phyloP scores from a whole-genome alignment of 2,113 vertebrate genomes.

The Talpa occidentalis region DNA sequence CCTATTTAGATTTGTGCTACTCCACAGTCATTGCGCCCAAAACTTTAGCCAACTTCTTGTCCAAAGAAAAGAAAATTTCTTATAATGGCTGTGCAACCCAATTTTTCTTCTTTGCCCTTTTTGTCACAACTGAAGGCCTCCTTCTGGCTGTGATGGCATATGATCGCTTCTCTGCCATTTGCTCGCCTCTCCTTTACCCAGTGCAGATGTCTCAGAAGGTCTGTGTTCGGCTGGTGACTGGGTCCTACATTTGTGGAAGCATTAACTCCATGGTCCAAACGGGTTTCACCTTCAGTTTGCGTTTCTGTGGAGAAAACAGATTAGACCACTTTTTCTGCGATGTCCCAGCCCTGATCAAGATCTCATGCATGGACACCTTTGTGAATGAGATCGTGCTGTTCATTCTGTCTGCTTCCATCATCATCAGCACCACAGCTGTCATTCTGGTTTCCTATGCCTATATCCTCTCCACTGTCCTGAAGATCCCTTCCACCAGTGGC shows the following conservation, averaged over 20 bases:
- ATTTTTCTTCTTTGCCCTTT: conserved; percentile 85
- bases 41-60: conserved; percentile 74
- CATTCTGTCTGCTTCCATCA: conserved; percentile 75
- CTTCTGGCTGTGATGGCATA: conserved; percentile 83
- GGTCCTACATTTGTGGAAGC: conserved; percentile 80
- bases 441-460: conserved; percentile 82
- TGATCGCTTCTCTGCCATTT: conserved; percentile 77
- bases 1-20: conserved; percentile 82
- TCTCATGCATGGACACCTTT: conserved; percentile 68
- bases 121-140: conserved; percentile 80
- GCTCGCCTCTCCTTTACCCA: conserved; percentile 78
- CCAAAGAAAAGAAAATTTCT: conserved; percentile 75
- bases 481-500: conserved; percentile 77
- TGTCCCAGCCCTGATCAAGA: conserved; percentile 77
- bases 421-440: conserved; percentile 66
- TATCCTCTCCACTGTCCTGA: conserved; percentile 73
- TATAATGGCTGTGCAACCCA: conserved; percentile 75
- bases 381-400: conserved; percentile 72
- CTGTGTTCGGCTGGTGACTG: conserved; percentile 69
- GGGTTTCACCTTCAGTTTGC: conserved; percentile 78
- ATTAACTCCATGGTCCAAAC: conserved; percentile 82
- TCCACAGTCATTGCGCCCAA: conserved; percentile 82
- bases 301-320: conserved; percentile 75
- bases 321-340: conserved; percentile 85
- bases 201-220: conserved; percentile 72